Conservation (phyloP, 2,113 vertebrate species). For the Progne subis region DNA sequence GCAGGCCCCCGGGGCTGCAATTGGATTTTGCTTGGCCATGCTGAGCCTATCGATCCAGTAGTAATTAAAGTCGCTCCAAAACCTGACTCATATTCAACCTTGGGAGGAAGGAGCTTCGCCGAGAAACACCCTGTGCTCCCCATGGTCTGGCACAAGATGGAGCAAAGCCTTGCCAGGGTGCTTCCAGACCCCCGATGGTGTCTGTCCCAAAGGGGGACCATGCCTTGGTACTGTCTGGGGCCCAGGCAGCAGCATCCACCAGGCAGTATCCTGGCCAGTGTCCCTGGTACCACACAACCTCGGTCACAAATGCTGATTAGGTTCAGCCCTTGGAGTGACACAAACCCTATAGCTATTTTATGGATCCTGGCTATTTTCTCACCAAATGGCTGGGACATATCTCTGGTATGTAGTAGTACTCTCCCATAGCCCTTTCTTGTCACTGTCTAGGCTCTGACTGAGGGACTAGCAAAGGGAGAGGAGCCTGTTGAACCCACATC, state of each 20-base stretch:
- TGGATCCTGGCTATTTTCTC: neutral
- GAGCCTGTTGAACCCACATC: neutral
- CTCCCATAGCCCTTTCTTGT: neutral
- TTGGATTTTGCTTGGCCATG: constrained; percentile 58
- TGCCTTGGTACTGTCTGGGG: neutral
- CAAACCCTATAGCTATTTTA: neutral
- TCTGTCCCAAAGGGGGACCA: neutral
- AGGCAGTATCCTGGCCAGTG: fast-evolving
- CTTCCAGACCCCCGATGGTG: neutral
- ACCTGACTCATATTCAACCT: constrained; percentile 68
- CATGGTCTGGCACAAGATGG: fast-evolving
- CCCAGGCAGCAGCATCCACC: neutral
- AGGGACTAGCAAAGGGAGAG: neutral
- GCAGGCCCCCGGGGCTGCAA: neutral
- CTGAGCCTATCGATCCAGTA: constrained; percentile 57
- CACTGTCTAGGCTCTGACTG: too few species aligned
- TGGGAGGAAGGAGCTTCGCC: constrained; percentile 23
- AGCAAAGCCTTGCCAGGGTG: neutral
- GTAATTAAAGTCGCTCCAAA: constrained; percentile 69
- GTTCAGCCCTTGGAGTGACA: neutral
- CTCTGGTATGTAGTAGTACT: neutral
- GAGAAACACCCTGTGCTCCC: constrained; percentile 1
- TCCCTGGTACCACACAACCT: neutral
- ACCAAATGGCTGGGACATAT: neutral
- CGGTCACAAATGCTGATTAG: fast-evolving